Conservation (phyloP, 2,113 vertebrate species). For the Oxygymnocypris stewartii region DNA sequence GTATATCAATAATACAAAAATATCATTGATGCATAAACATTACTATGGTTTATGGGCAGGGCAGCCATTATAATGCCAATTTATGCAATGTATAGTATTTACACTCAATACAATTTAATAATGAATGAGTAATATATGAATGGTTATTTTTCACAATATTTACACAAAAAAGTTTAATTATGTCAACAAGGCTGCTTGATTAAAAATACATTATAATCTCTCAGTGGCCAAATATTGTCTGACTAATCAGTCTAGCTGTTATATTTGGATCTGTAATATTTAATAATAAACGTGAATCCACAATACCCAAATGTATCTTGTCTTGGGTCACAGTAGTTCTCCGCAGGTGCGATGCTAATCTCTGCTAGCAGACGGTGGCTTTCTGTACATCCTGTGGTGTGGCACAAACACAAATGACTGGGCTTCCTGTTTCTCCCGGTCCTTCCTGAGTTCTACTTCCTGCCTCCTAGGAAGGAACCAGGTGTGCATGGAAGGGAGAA, state of each 20-base stretch:
- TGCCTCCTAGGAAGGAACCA: constrained; percentile 72
- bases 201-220: neutral
- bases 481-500: constrained; percentile 69
- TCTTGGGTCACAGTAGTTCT: neutral
- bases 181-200: neutral
- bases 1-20: too few relatives aligned
- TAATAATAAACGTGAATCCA: neutral
- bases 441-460: constrained; percentile 62
- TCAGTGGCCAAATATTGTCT: neutral
- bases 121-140: neutral
- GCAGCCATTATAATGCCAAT: neutral
- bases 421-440: constrained; percentile 9
- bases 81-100: neutral
- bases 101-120: neutral
- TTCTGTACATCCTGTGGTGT: constrained; percentile 37
- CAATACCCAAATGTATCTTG: neutral
- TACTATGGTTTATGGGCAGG: neutral
- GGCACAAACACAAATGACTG: constrained; percentile 65
- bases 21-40: neutral
- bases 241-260: neutral
- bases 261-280: neutral
- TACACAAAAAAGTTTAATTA: neutral
- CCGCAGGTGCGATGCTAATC: neutral
- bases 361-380: constrained; percentile 21
- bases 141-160: neutral